Base-by-base conservation (phyloP, 2,888 invertebrate genomes). In the Cistogaster globosa region DNA sequence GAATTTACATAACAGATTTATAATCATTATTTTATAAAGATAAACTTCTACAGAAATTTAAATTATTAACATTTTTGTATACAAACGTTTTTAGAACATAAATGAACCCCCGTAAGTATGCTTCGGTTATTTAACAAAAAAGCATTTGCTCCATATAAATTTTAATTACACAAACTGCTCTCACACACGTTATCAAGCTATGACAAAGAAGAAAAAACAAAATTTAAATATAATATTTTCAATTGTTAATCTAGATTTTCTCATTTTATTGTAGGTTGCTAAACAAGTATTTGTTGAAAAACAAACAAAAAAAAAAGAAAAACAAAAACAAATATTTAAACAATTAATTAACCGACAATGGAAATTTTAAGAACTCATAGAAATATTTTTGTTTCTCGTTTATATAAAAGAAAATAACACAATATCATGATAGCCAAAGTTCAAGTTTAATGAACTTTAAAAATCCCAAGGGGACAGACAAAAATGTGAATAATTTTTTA, bases 321-420 rank as follows among this genome's bases (percentile, higher is more conserved):
- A 2, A 2, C 4, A 26, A 26, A 26, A 26, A n/a, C n/a, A n/a
- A n/a, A n/a, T n/a, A 42, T 69, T 4, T 20, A 20, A 38, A 68
- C 55, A 22, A 42, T 12, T 55, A 69, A 69, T 55, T 69, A 69
- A 51, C 48, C 51, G 32, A 62, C 72, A 62, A 51, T 51, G 51
- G 51, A n/a, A 51, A 62, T 48, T 51, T 51, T 38, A 16, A 51
- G 62, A 62, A n/a, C 22, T 38, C 22, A 18, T n/a, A 57, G n/a
- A 69, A 69, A 60, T 60, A 9, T 53, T 36, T 48, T 51, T 20
- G 20, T 42, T 12, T 9, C 6, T 38, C 42, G 12, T 14, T 32
- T 60, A n/a, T 0, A 42, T 1, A 42, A 12, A 42, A 12, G 12
- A 42, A 42, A 42, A 42, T n/a, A n/a, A n/a, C n/a, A n/a, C 38